Evolutionary conservation across 2,888 invertebrate species (phyloP), one percentile per base, ranked within the genome.

Genomic region (Zaprionus obscuricornis): DNA sequence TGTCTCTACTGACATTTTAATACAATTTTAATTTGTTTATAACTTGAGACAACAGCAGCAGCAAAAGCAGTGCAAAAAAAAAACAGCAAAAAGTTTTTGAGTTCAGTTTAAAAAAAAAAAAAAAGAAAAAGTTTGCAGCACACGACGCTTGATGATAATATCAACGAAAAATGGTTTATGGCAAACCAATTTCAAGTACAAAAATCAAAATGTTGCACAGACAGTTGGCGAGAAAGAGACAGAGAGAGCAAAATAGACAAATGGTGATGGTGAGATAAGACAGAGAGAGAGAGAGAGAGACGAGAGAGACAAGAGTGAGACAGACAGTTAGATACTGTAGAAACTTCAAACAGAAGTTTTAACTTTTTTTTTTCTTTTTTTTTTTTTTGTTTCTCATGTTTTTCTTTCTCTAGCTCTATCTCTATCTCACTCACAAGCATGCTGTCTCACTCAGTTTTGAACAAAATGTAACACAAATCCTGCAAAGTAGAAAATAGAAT

Each of bases 401-500:
- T 47, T 49, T 43, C 60, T 39, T n/a, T n/a, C n/a, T n/a, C n/a
- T n/a, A n/a, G n/a, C n/a, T n/a, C n/a, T n/a, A n/a, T n/a, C n/a
- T n/a, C n/a, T n/a, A n/a, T n/a, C n/a, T n/a, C n/a, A n/a, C n/a
- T n/a, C n/a, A n/a, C n/a, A n/a, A n/a, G n/a, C n/a, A n/a, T n/a
- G n/a, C n/a, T n/a, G n/a, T n/a, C n/a, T n/a, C n/a, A n/a, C n/a
- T n/a, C n/a, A n/a, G n/a, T n/a, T n/a, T n/a, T n/a, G n/a, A 75
- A 62, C 65, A 64, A 64, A 78, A 85, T 82, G 82, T 78, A 74
- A 74, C 83, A 79, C 66, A 85, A 79, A 79, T 85, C 73, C 83
- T 63, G 64, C 58, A 79, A 85, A 83, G 75, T 83, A 75, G 83
- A 73, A 81, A 85, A 81, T 79, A 82, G 82, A 81, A 81, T 79